Conservation (phyloP, 2,888 invertebrate genomes). For the Hanleya hanleyi region DNA sequence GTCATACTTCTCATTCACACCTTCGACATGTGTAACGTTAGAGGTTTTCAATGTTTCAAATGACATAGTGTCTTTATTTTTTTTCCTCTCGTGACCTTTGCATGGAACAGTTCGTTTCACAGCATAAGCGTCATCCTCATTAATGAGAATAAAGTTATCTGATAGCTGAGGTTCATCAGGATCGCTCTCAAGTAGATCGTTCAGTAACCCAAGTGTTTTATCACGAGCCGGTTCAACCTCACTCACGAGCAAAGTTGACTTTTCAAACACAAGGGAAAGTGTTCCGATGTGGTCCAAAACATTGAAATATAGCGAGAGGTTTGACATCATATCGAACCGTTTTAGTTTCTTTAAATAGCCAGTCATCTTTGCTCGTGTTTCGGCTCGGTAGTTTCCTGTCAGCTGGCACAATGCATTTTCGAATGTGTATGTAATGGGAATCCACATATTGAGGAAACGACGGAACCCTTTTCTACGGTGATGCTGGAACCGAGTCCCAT, state of each 20-base stretch:
- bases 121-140: neutral
- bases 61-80: neutral
- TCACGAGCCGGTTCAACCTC: neutral
- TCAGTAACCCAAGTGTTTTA: neutral
- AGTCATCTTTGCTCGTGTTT: neutral
- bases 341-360: neutral
- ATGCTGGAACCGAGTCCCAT: conserved; percentile 7
- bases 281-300: neutral
- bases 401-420: neutral
- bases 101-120: neutral
- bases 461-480: neutral
- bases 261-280: neutral
- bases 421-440: neutral
- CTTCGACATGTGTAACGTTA: neutral
- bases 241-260: neutral
- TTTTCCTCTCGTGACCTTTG: neutral
- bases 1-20: neutral
- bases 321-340: neutral
- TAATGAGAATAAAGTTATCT: neutral
- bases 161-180: neutral
- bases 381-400: neutral
- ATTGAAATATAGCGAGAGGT: neutral
- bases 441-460: neutral
- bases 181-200: neutral
- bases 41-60: neutral